Evolutionary conservation across 2,113 vertebrate genomes (phyloP), one percentile per base, ranked within the genome.

Genomic region (Hypanus sabinus): DNA sequence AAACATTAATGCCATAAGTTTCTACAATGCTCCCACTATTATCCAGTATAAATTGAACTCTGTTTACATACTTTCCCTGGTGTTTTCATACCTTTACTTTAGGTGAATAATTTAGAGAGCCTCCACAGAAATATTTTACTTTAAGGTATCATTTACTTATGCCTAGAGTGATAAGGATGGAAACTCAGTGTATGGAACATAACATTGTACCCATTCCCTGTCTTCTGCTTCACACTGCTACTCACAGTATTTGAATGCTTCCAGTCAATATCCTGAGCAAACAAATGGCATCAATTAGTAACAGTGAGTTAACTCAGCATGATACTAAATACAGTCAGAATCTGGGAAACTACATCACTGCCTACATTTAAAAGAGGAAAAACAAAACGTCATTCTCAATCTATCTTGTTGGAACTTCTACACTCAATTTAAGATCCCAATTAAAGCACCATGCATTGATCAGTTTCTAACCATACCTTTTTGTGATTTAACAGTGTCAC

Each of bases 391-490:
- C 60, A 22, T 68, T 11, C 3, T 94, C 93, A 55, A 62, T 73
- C 62, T 36, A 55, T 79, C 79, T 70, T 57, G 36, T 94, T n/a
- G 70, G 33, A 73, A 55, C 38, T 93, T 70, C 94, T 91, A 60
- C 93, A 94, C 85, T 96, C 96, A 97, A 96, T 96, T 96, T 95
- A 95, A 33, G 0, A 6, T 60, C 24, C 77, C 73, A 12, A 80
- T 57, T 94, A 79, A 80, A 0, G n/a, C 62, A 33, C 30, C 2
- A 90, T 9, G 5, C 85, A 90, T 65, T 65, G 60, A 65, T 30
- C 85, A 87, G 36, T 14, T 20, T 36, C 57, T 68, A 1, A 76
- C 81, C n/a, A 24, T 71, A 62, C 94, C 71, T 94, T 91, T 57
- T 38, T 24, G 46, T 80, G 94, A 22, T 8, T 73, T 71, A 55